Percentiles rank a stretch among this genome's conserved stretches.
These are phyloP conservation scores for Lacerta viridis DNA, from an alignment of 2,797 vertebrate species.

Conservation along the genomic window DNA sequence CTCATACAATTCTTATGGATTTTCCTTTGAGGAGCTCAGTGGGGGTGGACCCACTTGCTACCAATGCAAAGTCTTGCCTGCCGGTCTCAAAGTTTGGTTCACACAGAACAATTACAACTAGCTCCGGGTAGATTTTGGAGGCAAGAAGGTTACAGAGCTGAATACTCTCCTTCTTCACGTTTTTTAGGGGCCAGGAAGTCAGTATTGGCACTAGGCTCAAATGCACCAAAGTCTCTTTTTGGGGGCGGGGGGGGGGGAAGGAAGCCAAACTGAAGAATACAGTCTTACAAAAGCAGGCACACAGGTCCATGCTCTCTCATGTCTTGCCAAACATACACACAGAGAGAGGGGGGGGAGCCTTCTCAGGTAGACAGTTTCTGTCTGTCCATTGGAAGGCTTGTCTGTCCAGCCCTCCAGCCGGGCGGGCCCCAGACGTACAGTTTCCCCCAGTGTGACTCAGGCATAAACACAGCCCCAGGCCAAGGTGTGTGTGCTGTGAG, in stretches of 20 bases:
- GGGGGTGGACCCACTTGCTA: too few relatives aligned
- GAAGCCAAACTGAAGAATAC: background rate
- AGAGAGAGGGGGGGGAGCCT: background rate
- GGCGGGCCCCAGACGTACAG: constrained; percentile 43
- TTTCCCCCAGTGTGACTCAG: constrained; percentile 52
- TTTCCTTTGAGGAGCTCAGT: background rate
- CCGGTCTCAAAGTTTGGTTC: background rate
- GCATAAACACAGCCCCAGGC: constrained; percentile 51
- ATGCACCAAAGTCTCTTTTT: too few relatives aligned
- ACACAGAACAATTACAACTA: background rate
- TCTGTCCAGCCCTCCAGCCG: constrained; percentile 36
- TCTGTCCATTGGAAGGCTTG: constrained; percentile 31
- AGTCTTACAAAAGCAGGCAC: background rate
- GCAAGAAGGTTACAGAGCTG: background rate
- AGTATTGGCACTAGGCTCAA: background rate
- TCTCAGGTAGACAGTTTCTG: constrained; percentile 37
- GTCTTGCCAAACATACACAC: background rate
- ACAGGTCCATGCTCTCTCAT: background rate
- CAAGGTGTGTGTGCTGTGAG: constrained; percentile 42
- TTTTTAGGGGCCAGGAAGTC: background rate
- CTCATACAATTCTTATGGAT: too few relatives aligned
- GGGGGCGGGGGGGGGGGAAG: background rate
- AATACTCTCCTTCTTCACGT: background rate
- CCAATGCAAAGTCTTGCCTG: background rate
- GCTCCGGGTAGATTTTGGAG: background rate